A percentile compares a stretch with the other conserved stretches of the same genome.
phyloP scores from a whole-genome alignment of 2,113 vertebrate genomes.

The Vimba vimba region DNA sequence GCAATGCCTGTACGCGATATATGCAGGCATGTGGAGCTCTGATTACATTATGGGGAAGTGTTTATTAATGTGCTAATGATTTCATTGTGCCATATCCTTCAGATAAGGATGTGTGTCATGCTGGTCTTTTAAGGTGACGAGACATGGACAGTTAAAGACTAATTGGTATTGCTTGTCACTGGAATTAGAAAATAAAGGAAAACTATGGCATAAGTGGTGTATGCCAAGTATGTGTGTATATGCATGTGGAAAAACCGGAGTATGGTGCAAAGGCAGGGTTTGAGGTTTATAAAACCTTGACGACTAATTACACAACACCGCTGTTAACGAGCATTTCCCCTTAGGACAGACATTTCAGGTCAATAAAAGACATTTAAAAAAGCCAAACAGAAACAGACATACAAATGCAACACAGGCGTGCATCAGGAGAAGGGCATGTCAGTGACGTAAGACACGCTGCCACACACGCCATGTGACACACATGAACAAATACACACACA shows the following conservation, averaged over 20 bases:
- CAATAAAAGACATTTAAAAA: conserved; percentile 60
- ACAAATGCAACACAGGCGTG: conserved; percentile 56
- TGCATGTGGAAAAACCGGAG: conserved; percentile 12
- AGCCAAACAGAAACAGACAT: conserved; percentile 56
- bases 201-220: conserved; percentile 3
- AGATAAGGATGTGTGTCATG: neutral
- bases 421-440: conserved; percentile 40
- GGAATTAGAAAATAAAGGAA: conserved; percentile 30
- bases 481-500: conserved; percentile 15
- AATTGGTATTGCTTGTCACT: conserved; percentile 20
- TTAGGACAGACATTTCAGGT: conserved; percentile 63
- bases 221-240: neutral
- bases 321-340: conserved; percentile 66
- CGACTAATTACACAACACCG: conserved; percentile 69
- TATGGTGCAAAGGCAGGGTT: conserved; percentile 29
- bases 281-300: conserved; percentile 59
- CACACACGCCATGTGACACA: neutral
- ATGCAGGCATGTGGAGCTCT: neutral
- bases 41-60: neutral
- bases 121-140: neutral
- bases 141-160: neutral
- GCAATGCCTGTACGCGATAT: neutral
- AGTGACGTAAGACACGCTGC: conserved; percentile 11
- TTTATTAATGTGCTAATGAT: conserved; percentile 30
- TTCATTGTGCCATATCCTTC: conserved; percentile 4